A percentile compares a stretch with the other conserved stretches of the same genome.
These are phyloP conservation scores for Exephanes ischioxanthus DNA, from an alignment of 2,888 invertebrate genomes.

Conservation along the genomic window DNA sequence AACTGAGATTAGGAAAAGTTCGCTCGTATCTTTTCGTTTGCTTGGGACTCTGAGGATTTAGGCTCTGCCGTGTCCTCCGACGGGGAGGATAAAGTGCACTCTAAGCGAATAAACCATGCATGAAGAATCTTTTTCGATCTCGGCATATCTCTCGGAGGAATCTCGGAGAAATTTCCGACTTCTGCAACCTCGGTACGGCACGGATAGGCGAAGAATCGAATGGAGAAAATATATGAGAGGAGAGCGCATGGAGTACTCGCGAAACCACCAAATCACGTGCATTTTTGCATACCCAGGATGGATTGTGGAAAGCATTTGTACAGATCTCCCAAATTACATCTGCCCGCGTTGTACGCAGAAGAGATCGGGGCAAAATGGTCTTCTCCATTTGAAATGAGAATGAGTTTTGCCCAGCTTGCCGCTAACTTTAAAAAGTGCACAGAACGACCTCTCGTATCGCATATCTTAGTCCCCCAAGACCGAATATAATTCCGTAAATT, in stretches of 20 bases:
- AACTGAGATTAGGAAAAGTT: slow-evolving; percentile 1
- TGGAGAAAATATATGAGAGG: background rate
- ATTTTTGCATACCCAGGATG: background rate
- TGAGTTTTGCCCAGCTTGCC: too few species aligned
- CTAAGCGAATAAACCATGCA: slow-evolving; percentile 1
- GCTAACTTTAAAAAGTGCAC: background rate
- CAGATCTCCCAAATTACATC: background rate
- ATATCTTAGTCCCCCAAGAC: background rate
- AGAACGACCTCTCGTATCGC: background rate
- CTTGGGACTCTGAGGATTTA: background rate
- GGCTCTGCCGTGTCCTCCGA: background rate
- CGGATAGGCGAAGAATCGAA: background rate
- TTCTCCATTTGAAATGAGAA: too few species aligned
- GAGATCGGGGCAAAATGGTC: too few species aligned
- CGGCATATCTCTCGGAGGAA: slow-evolving; percentile 1
- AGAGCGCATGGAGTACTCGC: background rate
- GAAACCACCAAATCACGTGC: too few species aligned
- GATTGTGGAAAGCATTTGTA: background rate
- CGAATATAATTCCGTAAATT: background rate
- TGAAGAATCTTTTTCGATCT: slow-evolving; percentile 17
- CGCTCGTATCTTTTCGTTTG: background rate
- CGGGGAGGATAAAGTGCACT: slow-evolving; percentile 23
- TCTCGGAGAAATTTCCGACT: background rate
- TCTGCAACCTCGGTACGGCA: background rate
- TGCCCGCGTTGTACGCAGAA: background rate